Conservation (phyloP, 2,113 vertebrate species). For the Sardina pilchardus region DNA sequence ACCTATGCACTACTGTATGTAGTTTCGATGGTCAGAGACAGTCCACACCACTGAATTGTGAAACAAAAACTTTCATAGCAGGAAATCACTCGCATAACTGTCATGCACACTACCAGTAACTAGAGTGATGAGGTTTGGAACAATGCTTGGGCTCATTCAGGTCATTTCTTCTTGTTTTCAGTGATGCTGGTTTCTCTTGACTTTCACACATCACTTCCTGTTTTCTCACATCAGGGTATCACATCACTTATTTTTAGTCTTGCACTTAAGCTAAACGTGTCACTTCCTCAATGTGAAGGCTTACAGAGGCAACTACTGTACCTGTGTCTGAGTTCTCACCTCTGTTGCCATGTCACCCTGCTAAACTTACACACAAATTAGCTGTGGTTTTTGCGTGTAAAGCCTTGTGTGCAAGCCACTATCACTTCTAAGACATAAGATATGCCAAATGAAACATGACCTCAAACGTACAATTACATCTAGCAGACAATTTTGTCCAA, state of each 20-base stretch:
- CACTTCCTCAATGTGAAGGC: background rate
- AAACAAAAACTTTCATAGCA: background rate
- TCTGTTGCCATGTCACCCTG: background rate
- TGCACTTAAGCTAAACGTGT: background rate
- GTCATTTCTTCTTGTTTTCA: background rate
- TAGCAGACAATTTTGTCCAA: too few species aligned
- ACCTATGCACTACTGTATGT: too few species aligned
- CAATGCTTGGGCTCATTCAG: background rate
- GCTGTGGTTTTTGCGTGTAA: too few species aligned
- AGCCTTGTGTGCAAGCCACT: too few species aligned
- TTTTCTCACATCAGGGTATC: background rate
- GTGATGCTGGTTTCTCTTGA: background rate
- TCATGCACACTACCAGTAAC: background rate
- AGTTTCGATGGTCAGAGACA: background rate
- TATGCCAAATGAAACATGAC: too few species aligned
- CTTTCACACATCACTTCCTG: background rate
- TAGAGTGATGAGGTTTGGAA: background rate
- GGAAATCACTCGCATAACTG: background rate
- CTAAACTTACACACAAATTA: too few species aligned
- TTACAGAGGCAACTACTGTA: background rate
- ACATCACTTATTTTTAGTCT: conserved; percentile 4
- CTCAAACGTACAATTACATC: too few species aligned
- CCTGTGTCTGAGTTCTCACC: background rate
- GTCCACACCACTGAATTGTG: background rate
- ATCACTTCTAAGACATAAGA: too few species aligned